Base-by-base conservation (phyloP, 1,140 invertebrate species). In the Papilio polytes region DNA sequence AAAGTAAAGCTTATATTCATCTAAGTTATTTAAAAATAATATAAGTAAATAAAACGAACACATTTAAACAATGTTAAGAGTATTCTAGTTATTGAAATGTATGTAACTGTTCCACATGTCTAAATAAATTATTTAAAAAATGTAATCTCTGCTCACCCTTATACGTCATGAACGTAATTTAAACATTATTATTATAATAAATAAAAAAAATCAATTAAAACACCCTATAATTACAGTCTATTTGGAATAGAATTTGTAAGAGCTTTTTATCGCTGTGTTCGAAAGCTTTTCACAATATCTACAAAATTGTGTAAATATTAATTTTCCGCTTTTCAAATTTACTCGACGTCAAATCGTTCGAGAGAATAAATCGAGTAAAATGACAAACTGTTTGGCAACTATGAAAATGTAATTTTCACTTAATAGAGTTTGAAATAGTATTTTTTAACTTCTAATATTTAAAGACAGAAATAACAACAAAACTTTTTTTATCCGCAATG, bases 231-330 rank as follows among this genome's bases (percentile, higher is more conserved):
- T 63, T 63, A 26, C 2, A 31, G 26, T 70, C 22, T 70, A 70
- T 31, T 70, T 70, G 26, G 26, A 70, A 26, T 7, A 70, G 13
- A 70, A 70, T 15, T 66, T 70, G 63, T 70, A 31, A 70, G 6
- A 70, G 26, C 63, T 31, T 78, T 78, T 78, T 78, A 78, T n/a
- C 31, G 76, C 76, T n/a, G 31, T 36, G 51, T 59, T 78, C 51
- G 76, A 78, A 56, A 70, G 76, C 76, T 59, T 78, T 78, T 78
- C 59, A 66, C 53, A 44, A 31, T 44, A 63, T 59, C 63, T 70
- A 70, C 63, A 31, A 66, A 78, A 78, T 84, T 80, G 84, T 74
- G 77, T 73, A 74, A 79, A 81, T 84, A 85, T 87, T 82, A 78
- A 78, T 78, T 78, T 78, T 66, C 56, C 77, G 56, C 77, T 78